Percentiles rank a stretch among this genome's conserved stretches.
phyloP scores from a whole-genome alignment of 2,888 invertebrate species.

The Mythimna vitellina region DNA sequence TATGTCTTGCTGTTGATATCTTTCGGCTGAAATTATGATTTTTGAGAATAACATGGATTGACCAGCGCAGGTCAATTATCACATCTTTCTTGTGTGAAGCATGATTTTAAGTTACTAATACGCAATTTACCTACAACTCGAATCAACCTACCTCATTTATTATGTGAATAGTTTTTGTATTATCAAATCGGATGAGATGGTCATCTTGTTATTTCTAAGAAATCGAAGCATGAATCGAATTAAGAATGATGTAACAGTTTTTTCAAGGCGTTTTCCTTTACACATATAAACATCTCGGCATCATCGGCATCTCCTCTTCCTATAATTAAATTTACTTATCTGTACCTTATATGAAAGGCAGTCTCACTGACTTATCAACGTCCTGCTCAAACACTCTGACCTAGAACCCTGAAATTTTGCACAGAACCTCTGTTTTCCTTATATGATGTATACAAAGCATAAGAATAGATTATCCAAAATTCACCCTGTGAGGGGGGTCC shows the following conservation, averaged over 20 bases:
- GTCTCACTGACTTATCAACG: no score
- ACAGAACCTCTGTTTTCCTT: no score
- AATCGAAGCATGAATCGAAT: neutral
- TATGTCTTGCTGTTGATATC: no score
- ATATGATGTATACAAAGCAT: no score
- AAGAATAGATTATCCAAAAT: no score
- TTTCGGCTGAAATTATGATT: no score
- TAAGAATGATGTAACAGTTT: constrained; percentile 6
- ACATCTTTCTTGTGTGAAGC: neutral
- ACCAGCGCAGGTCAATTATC: neutral
- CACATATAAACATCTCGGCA: no score
- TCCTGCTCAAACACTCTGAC: no score
- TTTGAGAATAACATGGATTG: neutral
- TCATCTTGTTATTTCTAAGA: constrained; percentile 2
- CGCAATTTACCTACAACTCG: neutral
- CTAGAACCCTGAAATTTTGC: no score
- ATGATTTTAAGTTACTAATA: neutral
- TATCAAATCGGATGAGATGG: neutral
- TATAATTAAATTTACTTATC: neutral
- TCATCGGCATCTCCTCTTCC: neutral
- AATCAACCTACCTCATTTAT: neutral
- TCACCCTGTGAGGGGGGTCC: no score
- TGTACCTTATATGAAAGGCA: no score
- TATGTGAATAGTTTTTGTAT: neutral
- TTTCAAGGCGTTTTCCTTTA: neutral